These are phyloP conservation scores for Misgurnus anguillicaudatus DNA, from an alignment of 2,113 vertebrate genomes.

Conservation along the genomic window DNA sequence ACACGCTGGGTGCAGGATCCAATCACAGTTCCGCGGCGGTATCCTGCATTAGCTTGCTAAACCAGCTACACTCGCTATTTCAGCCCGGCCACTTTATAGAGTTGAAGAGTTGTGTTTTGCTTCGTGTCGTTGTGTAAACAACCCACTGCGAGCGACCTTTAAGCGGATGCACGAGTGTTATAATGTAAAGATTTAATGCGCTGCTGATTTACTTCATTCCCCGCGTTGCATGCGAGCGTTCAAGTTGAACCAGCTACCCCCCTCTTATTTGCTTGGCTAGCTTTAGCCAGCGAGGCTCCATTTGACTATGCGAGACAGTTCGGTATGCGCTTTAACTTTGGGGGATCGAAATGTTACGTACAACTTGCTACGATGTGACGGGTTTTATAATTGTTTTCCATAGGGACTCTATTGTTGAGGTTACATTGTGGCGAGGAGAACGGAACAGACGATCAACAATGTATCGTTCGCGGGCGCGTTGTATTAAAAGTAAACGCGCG, in stretches of 20 bases:
- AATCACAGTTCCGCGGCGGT: conserved; percentile 70
- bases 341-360: background rate
- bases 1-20: conserved; percentile 58
- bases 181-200: background rate
- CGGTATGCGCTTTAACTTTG: conserved; percentile 24
- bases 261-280: conserved; percentile 28
- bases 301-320: conserved; percentile 31
- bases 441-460: background rate
- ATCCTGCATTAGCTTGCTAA: conserved; percentile 65
- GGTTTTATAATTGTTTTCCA: too few species aligned
- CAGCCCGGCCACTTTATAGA: conserved; percentile 28
- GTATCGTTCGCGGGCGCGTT: background rate
- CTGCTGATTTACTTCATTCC: conserved; percentile 25
- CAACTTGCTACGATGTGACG: background rate
- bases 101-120: conserved; percentile 29
- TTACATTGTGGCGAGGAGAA: background rate
- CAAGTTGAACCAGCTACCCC: conserved; percentile 42
- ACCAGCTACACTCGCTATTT: conserved; percentile 67
- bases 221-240: conserved; percentile 33
- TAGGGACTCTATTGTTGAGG: background rate
- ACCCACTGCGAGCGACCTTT: background rate
- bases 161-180: background rate
- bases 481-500: conserved; percentile 19
- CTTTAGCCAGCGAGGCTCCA: conserved; percentile 29
- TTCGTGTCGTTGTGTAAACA: background rate